Conservation (phyloP, 2,113 vertebrate species). For the Oryzias celebensis region DNA sequence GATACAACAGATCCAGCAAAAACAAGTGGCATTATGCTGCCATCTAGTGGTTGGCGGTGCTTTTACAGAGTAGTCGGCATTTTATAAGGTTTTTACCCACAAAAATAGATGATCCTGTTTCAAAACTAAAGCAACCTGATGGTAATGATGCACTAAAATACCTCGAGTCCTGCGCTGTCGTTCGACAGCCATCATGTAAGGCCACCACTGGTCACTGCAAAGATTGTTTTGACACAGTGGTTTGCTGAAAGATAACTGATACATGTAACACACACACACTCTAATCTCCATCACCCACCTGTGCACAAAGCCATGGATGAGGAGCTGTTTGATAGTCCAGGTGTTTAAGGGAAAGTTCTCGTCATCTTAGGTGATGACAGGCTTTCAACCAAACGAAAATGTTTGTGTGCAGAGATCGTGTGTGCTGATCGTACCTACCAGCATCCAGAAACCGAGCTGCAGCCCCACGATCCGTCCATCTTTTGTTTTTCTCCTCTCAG, state of each 20-base stretch:
- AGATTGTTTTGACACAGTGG: slow-evolving; percentile 64
- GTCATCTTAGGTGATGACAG: slow-evolving; percentile 56
- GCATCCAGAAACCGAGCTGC: slow-evolving; percentile 35
- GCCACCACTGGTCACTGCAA: slow-evolving; percentile 35
- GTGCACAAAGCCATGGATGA: slow-evolving; percentile 16
- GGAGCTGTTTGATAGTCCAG: slow-evolving; percentile 46
- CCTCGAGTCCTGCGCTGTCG: slow-evolving; percentile 1
- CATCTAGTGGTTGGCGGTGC: too few species aligned
- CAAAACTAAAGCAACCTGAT: too few species aligned
- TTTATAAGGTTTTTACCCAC: too few species aligned
- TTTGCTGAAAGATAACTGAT: slow-evolving; percentile 51
- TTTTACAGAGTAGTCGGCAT: too few species aligned
- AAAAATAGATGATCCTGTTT: too few species aligned
- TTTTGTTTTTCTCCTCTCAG: slow-evolving; percentile 39
- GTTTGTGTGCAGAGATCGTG: slow-evolving; percentile 13
- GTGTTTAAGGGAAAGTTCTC: slow-evolving; percentile 61
- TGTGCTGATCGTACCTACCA: slow-evolving; percentile 41
- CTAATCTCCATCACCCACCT: slow-evolving; percentile 25
- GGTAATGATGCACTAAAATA: background rate
- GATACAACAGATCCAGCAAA: too few species aligned
- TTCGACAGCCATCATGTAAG: slow-evolving; percentile 21
- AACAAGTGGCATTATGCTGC: too few species aligned
- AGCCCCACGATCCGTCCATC: slow-evolving; percentile 52
- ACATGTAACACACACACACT: slow-evolving; percentile 54
- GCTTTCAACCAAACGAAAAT: slow-evolving; percentile 21